These are phyloP conservation scores for Regulus satrapa DNA, from an alignment of 2,113 vertebrate species.

Conservation along the genomic window DNA sequence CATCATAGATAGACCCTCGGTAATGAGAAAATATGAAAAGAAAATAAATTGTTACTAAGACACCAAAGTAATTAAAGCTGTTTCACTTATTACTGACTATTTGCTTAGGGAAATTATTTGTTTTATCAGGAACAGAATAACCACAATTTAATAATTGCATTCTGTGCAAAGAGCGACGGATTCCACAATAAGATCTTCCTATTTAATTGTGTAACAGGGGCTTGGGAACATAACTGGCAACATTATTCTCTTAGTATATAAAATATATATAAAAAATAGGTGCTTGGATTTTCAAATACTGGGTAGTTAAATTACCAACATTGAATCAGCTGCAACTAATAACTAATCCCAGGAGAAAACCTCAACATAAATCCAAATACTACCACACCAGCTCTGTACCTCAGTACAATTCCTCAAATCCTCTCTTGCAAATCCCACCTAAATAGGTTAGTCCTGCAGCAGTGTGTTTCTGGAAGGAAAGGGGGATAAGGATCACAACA, in stretches of 20 bases:
- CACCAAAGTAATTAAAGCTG: background rate
- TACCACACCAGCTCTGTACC: background rate
- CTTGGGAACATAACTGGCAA: background rate
- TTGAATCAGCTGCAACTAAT: background rate
- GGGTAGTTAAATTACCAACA: background rate
- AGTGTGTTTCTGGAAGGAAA: background rate
- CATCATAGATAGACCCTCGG: background rate
- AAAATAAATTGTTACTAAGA: background rate
- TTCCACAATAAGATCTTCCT: background rate
- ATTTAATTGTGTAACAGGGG: background rate
- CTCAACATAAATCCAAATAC: background rate
- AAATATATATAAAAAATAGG: background rate
- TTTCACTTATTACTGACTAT: conserved; percentile 7
- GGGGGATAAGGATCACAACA: background rate
- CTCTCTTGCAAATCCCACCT: background rate
- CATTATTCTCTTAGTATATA: background rate
- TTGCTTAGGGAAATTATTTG: background rate
- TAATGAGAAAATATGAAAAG: background rate
- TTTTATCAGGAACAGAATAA: conserved; percentile 10
- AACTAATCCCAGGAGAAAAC: background rate
- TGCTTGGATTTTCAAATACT: background rate
- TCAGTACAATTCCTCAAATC: background rate
- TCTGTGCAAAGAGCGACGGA: background rate
- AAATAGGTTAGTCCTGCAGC: background rate
- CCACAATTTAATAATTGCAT: conserved; percentile 4